A percentile compares a stretch with the other conserved stretches of the same genome.
Evolutionary conservation across 2,113 vertebrate genomes (phyloP).

Genomic region (Lepidothrix coronata): DNA sequence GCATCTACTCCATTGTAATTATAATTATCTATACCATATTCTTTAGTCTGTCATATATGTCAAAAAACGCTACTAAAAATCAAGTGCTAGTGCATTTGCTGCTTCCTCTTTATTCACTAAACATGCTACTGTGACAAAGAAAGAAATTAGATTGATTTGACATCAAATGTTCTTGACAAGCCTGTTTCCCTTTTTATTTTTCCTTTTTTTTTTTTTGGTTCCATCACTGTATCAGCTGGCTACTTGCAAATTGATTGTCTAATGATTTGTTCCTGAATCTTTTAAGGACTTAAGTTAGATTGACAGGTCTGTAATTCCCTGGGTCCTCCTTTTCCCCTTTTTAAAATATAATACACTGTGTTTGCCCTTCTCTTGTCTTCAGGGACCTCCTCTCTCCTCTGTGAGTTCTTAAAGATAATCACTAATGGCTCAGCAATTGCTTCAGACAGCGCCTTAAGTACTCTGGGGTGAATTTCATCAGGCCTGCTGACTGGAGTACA

Average conservation of each 20-base stretch:
- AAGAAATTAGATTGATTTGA: constrained; percentile 34
- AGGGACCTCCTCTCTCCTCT: constrained; percentile 40
- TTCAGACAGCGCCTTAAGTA: constrained; percentile 18
- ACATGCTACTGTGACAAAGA: not conserved
- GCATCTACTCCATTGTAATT: not conserved
- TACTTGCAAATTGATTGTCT: constrained; percentile 18
- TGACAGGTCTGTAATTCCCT: constrained; percentile 30
- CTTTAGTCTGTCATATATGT: constrained; percentile 25
- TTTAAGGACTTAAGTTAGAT: constrained; percentile 31
- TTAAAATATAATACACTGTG: not conserved
- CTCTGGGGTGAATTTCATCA: constrained; percentile 44
- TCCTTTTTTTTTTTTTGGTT: too few relatives aligned
- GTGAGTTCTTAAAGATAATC: constrained; percentile 51
- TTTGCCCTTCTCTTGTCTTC: constrained; percentile 31
- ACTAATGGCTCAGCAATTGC: constrained; percentile 17
- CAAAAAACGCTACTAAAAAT: not conserved
- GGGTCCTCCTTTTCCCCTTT: not conserved
- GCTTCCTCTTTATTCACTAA: constrained; percentile 19
- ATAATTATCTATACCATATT: not conserved
- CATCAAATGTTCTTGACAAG: not conserved
- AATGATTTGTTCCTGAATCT: constrained; percentile 26
- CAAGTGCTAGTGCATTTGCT: constrained; percentile 15
- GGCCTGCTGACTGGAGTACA: not conserved
- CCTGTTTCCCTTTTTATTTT: not conserved
- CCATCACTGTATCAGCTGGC: not conserved